Conservation (phyloP, 1,140 invertebrate genomes). For the Manduca sexta region DNA sequence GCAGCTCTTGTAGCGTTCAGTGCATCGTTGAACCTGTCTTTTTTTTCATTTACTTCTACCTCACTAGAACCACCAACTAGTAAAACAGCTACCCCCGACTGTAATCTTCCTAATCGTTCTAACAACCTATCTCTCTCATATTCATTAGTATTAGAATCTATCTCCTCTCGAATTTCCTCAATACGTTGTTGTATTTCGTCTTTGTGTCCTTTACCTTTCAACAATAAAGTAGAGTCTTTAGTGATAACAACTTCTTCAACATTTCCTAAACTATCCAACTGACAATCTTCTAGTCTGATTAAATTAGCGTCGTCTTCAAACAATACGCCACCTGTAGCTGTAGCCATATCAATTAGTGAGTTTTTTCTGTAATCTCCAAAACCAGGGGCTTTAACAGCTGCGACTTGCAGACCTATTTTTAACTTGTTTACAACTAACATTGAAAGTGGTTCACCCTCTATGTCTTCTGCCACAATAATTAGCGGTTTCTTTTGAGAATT, state of each 20-base stretch:
- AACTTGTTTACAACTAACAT: conserved; percentile 86
- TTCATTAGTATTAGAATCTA: conserved; percentile 78
- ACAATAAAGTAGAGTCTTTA: conserved; percentile 80
- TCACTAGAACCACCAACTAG: conserved; percentile 39
- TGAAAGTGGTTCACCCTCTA: conserved; percentile 86
- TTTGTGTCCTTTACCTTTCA: conserved; percentile 76
- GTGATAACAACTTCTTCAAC: conserved; percentile 96
- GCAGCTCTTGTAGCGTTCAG: conserved; percentile 40
- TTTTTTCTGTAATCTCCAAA: conserved; percentile 98
- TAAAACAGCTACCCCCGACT: conserved; percentile 78
- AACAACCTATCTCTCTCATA: conserved; percentile 85
- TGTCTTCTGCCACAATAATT: conserved; percentile 85
- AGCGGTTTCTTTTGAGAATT: conserved; percentile 85
- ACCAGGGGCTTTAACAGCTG: conserved; percentile 97
- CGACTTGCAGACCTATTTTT: conserved; percentile 96
- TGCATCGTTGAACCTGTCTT: conserved; percentile 50
- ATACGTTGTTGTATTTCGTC: conserved; percentile 77
- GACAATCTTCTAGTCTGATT: conserved; percentile 95
- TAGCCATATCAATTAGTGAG: conserved; percentile 96
- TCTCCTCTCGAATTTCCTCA: conserved; percentile 78
- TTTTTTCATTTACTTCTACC: conserved; percentile 44
- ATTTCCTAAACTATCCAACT: conserved; percentile 88
- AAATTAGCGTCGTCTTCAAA: conserved; percentile 97
- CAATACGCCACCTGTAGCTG: conserved; percentile 95
- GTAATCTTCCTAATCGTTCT: conserved; percentile 82